Base-by-base conservation (phyloP, 2,888 invertebrate genomes). In the Caenorhabditis sp. region DNA sequence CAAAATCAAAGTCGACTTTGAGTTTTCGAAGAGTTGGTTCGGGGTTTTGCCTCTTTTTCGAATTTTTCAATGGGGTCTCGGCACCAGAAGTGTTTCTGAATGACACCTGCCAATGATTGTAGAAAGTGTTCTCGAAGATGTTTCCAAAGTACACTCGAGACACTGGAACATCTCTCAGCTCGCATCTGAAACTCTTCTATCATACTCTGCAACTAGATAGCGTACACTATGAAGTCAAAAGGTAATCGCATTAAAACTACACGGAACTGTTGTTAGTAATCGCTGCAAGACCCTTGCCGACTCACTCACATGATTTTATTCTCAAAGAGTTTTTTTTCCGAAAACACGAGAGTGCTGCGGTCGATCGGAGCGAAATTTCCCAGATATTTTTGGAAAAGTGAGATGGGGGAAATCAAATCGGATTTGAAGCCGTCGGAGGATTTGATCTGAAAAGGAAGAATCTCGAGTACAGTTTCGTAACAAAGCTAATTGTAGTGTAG, bases 91-190 rank as follows among this genome's bases (percentile, higher is more conserved):
- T 4, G 32, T 32, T 32, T n/a, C 32, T 4, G 18, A 74, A 74
- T 3, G 18, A 35, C 13, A 74, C 44, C n/a, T 50, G 13, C 60
- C 65, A 74, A 40, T 74, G 74, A 18, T 60, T 53, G 15, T 28
- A 60, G 26, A 51, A 74, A 4, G 13, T 8, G 18, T 51, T 60
- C 24, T 53, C 6, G 18, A 35, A 35, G 20, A 74, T 51, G 28
- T 74, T 74, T 1, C 74, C 74, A n/a, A 65, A 74, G 26, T 11
- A 20, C 4, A 74, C 18, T 9, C 24, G 24, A 0, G 26, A 13
- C 9, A 58, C 37, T 24, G 15, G 20, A 1, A 74, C 0, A 9
- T 47, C 24, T 4, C 8, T 20, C 15, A 53, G 9, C 0, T 9
- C 2, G 13, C 60, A 51, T 2, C 74, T 74, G 60, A 60, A 67